phyloP scores from a whole-genome alignment of 2,888 invertebrate genomes.

The Meghimatium bilineatum region DNA sequence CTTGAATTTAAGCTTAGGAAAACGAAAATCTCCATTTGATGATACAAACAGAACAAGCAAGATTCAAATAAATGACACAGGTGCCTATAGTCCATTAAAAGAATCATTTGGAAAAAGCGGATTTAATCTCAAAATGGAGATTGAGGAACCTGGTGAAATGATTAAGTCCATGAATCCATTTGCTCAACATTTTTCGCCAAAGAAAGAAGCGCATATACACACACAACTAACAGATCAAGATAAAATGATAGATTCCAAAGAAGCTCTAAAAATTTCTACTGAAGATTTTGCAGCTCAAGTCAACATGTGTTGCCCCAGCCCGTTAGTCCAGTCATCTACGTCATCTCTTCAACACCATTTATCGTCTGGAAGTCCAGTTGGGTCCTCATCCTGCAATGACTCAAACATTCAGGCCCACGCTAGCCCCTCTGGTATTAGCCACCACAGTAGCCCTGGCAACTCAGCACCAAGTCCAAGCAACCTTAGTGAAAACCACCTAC shows the following conservation, averaged over 20 bases:
- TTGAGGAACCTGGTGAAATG: constrained; percentile 41
- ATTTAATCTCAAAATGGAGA: constrained; percentile 16
- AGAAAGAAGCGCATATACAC: constrained; percentile 19
- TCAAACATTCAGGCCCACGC: constrained; percentile 36
- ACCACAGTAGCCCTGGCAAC: constrained; percentile 40
- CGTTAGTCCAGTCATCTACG: constrained; percentile 36
- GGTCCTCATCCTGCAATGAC: constrained; percentile 34
- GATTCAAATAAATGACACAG: neutral
- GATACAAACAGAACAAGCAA: neutral
- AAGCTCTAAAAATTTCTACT: constrained; percentile 34
- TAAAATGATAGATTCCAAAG: constrained; percentile 10
- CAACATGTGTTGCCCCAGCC: constrained; percentile 60
- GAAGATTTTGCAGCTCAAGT: constrained; percentile 60
- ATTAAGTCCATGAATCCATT: constrained; percentile 32
- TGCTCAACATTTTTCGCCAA: constrained; percentile 18
- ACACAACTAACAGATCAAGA: constrained; percentile 3
- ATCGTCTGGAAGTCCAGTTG: constrained; percentile 29
- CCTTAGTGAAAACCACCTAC: constrained; percentile 25
- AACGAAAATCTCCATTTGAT: constrained; percentile 32
- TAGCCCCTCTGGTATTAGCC: constrained; percentile 44
- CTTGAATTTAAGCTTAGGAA: constrained; percentile 60
- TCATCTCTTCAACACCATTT: constrained; percentile 14
- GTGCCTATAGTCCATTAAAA: neutral
- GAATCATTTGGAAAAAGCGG: neutral
- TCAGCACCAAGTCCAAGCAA: constrained; percentile 28